Evolutionary conservation across 1,140 invertebrate species (phyloP).

Genomic region (Magallana angulata): DNA sequence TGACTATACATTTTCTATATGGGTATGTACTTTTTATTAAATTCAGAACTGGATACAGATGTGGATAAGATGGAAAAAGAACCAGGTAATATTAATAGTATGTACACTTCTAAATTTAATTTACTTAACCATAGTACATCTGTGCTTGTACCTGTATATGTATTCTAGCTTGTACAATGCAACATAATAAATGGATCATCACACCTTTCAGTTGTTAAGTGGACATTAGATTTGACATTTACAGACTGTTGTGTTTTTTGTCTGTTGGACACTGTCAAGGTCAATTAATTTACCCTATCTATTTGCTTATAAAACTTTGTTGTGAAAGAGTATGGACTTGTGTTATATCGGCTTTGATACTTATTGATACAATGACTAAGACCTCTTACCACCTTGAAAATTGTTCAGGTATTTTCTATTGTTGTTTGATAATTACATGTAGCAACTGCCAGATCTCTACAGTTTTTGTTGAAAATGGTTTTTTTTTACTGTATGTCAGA

Average conservation of each 20-base stretch:
- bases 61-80: constrained; percentile 22
- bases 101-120: too few species aligned
- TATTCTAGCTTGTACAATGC: too few species aligned
- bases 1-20: too few species aligned
- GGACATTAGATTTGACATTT: constrained; percentile 3
- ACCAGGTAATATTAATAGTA: not conserved
- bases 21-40: not conserved
- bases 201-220: not conserved
- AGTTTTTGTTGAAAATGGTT: too few species aligned
- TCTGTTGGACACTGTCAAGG: not conserved
- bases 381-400: not conserved
- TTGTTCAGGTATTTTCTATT: not conserved
- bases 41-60: not conserved
- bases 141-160: too few species aligned
- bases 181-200: too few species aligned
- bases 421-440: too few species aligned
- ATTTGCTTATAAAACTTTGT: not conserved
- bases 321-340: not conserved
- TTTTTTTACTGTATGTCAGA: too few species aligned
- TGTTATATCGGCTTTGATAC: not conserved
- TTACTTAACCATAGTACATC: too few species aligned
- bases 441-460: too few species aligned
- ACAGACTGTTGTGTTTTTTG: not conserved
- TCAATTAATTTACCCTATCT: not conserved
- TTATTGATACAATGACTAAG: not conserved